Conservation (phyloP, 2,797 vertebrate species). For the Heliangelus exortis region DNA sequence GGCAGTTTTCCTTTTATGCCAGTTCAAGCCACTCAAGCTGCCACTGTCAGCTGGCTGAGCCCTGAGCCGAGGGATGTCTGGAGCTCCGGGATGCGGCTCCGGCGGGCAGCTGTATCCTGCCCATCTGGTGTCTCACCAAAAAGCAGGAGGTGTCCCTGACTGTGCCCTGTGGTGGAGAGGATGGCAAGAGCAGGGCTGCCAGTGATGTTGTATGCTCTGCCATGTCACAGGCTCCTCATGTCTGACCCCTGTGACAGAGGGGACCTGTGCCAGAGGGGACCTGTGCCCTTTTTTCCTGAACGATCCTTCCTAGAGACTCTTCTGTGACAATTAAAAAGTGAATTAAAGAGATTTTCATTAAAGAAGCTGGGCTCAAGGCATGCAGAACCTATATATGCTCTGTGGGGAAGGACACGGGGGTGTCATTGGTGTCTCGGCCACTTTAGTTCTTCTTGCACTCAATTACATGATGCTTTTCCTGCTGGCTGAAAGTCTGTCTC, state of each 20-base stretch:
- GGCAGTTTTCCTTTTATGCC: conserved; percentile 55
- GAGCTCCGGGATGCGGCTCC: background rate
- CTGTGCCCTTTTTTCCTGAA: background rate
- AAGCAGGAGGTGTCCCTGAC: background rate
- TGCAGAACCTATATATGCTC: background rate
- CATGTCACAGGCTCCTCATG: accelerated
- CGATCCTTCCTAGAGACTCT: background rate
- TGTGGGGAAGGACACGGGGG: background rate
- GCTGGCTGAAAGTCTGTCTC: conserved; percentile 16
- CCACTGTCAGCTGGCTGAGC: conserved; percentile 38
- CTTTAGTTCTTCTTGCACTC: background rate
- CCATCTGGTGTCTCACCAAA: background rate
- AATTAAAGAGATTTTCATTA: background rate
- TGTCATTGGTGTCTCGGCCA: background rate
- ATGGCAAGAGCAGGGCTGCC: background rate
- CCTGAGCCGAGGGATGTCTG: background rate
- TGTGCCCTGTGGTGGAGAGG: background rate
- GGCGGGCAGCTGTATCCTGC: accelerated
- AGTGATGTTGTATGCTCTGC: background rate
- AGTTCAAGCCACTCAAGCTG: conserved; percentile 50
- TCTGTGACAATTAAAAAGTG: background rate
- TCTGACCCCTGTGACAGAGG: background rate
- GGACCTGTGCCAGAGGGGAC: accelerated
- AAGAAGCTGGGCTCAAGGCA: background rate
- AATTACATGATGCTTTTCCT: background rate